Evolutionary conservation across 1,140 invertebrate genomes (phyloP), one percentile per base, ranked within the genome.

Genomic region (Holcopasites calliopsidis): DNA sequence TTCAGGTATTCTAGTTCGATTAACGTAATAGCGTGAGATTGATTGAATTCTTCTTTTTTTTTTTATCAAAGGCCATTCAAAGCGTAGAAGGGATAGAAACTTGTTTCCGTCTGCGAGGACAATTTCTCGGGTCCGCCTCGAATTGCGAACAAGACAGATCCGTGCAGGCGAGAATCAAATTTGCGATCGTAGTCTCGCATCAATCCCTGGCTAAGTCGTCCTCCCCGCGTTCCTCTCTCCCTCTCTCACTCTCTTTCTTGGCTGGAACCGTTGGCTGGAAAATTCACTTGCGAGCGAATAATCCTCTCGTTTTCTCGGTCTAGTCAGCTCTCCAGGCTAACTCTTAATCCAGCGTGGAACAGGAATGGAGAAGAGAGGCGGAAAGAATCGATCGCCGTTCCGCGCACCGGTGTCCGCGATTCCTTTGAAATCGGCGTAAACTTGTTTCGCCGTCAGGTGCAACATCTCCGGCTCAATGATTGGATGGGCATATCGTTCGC

Each of bases 251-350:
- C n/a, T n/a, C n/a, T n/a, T n/a, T n/a, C n/a, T n/a, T n/a, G n/a
- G n/a, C n/a, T n/a, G n/a, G n/a, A n/a, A n/a, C n/a, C n/a, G n/a
- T 50, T 49, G 33, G 75, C 54, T 28, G 76, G 68, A 70, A 76
- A 82, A 79, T 83, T 83, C 79, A 75, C 72, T 82, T 55, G 75
- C 69, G 21, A 42, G 33, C 62, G 77, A 84, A 76, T 84, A 82
- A 80, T 85, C 66, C 58, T 54, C 33, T 70, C 70, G 75, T 84
- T 76, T 75, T 73, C 72, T 74, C 70, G 31, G 64, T 42, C n/a
- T 54, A 50, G 13, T 33, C 55, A 26, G 44, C 26, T 75, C n/a
- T 38, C 35, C 16, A 28, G n/a, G 44, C 57, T 70, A 55, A 54
- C 76, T 35, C 50, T 73, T 80, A 74, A 78, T 78, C 69, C 69